Percentiles rank a stretch among this genome's conserved stretches.
Evolutionary conservation across 1,140 invertebrate genomes (phyloP).

Genomic region (Drosophila sucinea): DNA sequence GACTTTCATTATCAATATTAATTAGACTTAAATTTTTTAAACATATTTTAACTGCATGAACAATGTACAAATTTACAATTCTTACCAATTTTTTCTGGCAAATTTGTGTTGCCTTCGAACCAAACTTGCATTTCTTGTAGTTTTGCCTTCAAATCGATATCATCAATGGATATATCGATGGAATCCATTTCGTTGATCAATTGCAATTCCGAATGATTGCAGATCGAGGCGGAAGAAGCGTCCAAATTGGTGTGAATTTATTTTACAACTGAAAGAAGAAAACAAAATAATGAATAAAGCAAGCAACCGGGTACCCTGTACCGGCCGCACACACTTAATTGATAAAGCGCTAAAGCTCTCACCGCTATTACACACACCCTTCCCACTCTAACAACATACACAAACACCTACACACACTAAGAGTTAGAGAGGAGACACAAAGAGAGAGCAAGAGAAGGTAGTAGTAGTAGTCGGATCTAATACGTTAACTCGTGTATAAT

Average conservation of each 20-base stretch:
- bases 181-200: not conserved
- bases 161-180: not conserved
- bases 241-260: constrained; percentile 22
- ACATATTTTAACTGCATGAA: too few species aligned
- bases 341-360: constrained; percentile 43
- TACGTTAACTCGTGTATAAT: constrained; percentile 7
- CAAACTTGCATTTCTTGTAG: constrained; percentile 55
- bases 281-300: not conserved
- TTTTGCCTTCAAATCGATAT: constrained; percentile 37
- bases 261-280: constrained; percentile 25
- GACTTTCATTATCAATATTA: constrained; percentile 2
- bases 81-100: constrained; percentile 75
- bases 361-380: not conserved
- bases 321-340: constrained; percentile 26
- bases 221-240: constrained; percentile 17
- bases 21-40: not conserved
- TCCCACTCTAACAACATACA: not conserved
- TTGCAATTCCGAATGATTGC: not conserved
- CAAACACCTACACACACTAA: not conserved
- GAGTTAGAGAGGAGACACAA: not conserved
- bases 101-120: constrained; percentile 67
- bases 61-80: not conserved
- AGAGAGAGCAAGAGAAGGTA: not conserved
- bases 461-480: not conserved
- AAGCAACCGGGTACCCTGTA: not conserved